These are phyloP conservation scores for Silvanus unidentatus DNA, from an alignment of 2,888 invertebrate species.

Conservation along the genomic window DNA sequence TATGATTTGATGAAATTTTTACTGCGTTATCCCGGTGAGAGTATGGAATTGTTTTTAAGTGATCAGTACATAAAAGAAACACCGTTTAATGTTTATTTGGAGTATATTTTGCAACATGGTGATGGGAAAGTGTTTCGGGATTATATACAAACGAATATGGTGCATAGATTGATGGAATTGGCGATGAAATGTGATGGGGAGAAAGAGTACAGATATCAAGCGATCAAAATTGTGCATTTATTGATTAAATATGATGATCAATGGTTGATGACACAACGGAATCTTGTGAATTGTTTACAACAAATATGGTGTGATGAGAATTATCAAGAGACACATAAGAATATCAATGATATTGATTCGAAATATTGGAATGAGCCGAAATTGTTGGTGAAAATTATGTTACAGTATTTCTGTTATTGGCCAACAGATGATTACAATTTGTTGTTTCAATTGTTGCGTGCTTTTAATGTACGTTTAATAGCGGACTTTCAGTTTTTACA, in stretches of 20 bases:
- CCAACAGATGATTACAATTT: conserved; percentile 83
- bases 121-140: conserved; percentile 76
- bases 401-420: conserved; percentile 88
- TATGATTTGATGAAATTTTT: conserved; percentile 85
- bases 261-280: conserved; percentile 77
- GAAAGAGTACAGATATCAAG: conserved; percentile 79
- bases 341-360: conserved; percentile 77
- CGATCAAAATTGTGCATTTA: conserved; percentile 72
- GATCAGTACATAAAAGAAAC: conserved; percentile 65
- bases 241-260: conserved; percentile 80
- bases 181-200: conserved; percentile 48
- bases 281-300: conserved; percentile 70
- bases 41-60: conserved; percentile 70
- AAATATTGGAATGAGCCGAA: conserved; percentile 92
- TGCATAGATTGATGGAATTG: conserved; percentile 51
- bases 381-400: conserved; percentile 80
- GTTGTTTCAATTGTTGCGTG: conserved; percentile 84
- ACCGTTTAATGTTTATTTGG: conserved; percentile 60
- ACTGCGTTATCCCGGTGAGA: conserved; percentile 76
- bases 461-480: conserved; percentile 81
- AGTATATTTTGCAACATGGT: conserved; percentile 75
- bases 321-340: conserved; percentile 69
- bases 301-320: conserved; percentile 83
- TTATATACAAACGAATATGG: conserved; percentile 64
- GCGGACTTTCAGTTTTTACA: conserved; percentile 90